Evolutionary conservation across 2,888 invertebrate species (phyloP), one percentile per base, ranked within the genome.

Genomic region (Furcula furcula): DNA sequence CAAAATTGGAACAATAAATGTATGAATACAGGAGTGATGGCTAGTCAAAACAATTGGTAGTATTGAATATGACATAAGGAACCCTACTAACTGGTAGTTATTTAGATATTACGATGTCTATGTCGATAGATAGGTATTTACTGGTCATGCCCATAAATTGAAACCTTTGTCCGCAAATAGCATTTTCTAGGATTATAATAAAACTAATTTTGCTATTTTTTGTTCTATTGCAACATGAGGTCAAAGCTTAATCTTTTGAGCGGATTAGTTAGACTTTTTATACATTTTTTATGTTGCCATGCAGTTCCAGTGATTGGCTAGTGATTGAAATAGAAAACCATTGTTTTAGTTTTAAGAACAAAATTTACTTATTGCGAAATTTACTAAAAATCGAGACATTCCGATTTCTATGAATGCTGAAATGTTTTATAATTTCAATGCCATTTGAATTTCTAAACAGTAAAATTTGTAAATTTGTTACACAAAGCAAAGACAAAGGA

Each of bases 401-500:
- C 14, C 26, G 26, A 26, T 14, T 14, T 26, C 26, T 26, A n/a
- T 26, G 7, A 26, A 14, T 26, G 26, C 9, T 12, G 26, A 11
- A 14, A 26, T 26, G 14, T 26, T 26, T 26, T 26, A 11, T 26
- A 26, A n/a, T 14, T 14, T 26, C 26, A 26, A 14, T 26, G 26
- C 9, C 26, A 26, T 14, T 26, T 26, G 26, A 26, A 9, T 14
- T 26, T 26, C 26, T 7, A 13, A 25, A 25, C 25, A 13, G 7
- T 7, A 26, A 26, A 9, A 14, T 23, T 23, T 23, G 12, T 23
- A 26, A 9, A 14, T 23, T 23, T 23, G 12, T 23, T 12, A 12
- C 23, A 14, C 13, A 36, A 20, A 36, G 28, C 26, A 36, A 20
- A 26, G 9, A 26, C 26, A 26, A 26, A 14, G 26, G 14, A 26